phyloP scores from a whole-genome alignment of 64 coral and sea anemone species.

The Astreopora myriophthalma region DNA sequence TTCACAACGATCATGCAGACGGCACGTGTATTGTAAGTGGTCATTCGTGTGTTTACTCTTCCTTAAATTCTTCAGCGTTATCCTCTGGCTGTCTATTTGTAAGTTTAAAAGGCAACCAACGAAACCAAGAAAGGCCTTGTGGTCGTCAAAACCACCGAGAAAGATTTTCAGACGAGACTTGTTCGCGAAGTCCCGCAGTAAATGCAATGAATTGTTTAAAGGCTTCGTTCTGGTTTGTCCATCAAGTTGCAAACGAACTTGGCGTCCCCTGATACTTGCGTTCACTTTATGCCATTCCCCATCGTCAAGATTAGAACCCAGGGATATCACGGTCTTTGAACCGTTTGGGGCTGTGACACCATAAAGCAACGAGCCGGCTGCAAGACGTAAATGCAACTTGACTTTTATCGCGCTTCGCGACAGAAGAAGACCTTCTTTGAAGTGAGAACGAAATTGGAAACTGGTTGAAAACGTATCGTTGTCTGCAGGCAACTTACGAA shows the following conservation, averaged over 20 bases:
- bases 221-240: not conserved
- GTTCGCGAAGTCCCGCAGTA: conserved; percentile 47
- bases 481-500: conserved; percentile 51
- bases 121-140: conserved; percentile 54
- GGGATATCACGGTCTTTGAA: conserved; percentile 28
- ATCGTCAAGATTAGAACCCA: conserved; percentile 61
- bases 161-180: conserved; percentile 72
- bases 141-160: conserved; percentile 36
- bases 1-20: conserved; percentile 44
- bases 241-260: conserved; percentile 54
- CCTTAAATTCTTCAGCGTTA: conserved; percentile 1
- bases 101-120: conserved; percentile 85
- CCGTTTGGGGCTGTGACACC: conserved; percentile 49
- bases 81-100: conserved; percentile 63
- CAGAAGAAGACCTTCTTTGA: conserved; percentile 64
- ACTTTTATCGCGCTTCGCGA: conserved; percentile 54
- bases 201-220: not conserved
- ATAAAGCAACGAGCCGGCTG: conserved; percentile 51
- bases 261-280: not conserved
- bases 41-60: not conserved
- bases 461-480: conserved; percentile 71
- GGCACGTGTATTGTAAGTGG: conserved; percentile 15
- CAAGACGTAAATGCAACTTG: conserved; percentile 54
- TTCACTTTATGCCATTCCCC: conserved; percentile 87
- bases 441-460: conserved; percentile 78